These are phyloP conservation scores for Bruchidius siliquastri DNA, from an alignment of 2,888 invertebrate species.

Conservation along the genomic window DNA sequence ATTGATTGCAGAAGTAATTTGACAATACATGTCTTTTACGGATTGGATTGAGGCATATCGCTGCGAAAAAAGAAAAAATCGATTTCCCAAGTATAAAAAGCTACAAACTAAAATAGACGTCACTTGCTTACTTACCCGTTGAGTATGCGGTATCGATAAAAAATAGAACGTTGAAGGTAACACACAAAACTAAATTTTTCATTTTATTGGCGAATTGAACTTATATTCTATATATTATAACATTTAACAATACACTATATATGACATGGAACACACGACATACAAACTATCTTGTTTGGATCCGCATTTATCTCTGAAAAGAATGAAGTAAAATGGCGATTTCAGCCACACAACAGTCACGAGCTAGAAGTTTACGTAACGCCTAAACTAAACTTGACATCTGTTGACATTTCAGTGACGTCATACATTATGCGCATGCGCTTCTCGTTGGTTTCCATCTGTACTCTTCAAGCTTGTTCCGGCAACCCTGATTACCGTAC, in stretches of 20 bases:
- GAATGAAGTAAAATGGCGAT: conserved; percentile 39
- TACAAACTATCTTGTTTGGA: conserved; percentile 32
- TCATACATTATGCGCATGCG: conserved; percentile 9
- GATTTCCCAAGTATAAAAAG: background rate
- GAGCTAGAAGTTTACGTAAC: conserved; percentile 40
- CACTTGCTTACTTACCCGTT: conserved; percentile 25
- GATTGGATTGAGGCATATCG: background rate
- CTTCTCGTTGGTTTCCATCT: background rate
- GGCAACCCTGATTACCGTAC: no score
- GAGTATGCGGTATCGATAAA: conserved; percentile 35
- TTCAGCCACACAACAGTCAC: conserved; percentile 39
- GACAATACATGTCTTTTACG: background rate
- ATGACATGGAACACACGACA: conserved; percentile 28
- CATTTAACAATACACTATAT: conserved; percentile 24
- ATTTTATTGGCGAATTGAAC: conserved; percentile 29
- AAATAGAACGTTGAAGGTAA: conserved; percentile 38
- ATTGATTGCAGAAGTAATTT: background rate
- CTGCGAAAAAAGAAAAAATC: background rate
- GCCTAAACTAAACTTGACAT: conserved; percentile 24
- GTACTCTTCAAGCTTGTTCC: no score
- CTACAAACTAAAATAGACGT: background rate
- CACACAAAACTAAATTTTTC: conserved; percentile 41
- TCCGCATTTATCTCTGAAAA: conserved; percentile 34
- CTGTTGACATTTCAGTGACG: conserved; percentile 21
- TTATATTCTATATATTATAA: conserved; percentile 20